Percentiles rank a stretch among this genome's conserved stretches.
Evolutionary conservation across 2,797 vertebrate species (phyloP).

Genomic region (Myotis vivesi): DNA sequence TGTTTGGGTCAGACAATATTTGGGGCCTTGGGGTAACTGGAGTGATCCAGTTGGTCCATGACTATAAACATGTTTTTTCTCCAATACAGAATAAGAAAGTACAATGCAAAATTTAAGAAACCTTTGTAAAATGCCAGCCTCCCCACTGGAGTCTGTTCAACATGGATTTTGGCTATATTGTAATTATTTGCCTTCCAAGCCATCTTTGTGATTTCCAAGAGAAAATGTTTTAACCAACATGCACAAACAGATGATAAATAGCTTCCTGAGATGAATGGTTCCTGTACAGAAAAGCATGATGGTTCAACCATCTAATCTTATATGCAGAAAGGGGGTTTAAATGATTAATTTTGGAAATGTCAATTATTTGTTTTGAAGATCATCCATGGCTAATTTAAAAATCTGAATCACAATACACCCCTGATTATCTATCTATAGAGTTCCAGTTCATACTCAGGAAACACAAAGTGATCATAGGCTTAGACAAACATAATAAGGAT

Average conservation of each 20-base stretch:
- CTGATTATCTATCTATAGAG: conserved; percentile 37
- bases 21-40: not conserved
- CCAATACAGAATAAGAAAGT: not conserved
- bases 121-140: conserved; percentile 3
- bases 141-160: not conserved
- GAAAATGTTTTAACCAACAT: conserved; percentile 35
- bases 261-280: conserved; percentile 5
- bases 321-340: conserved; percentile 35
- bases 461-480: conserved; percentile 45
- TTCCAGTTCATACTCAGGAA: conserved; percentile 37
- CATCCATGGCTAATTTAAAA: conserved; percentile 61
- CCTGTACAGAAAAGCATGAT: not conserved
- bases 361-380: conserved; percentile 65
- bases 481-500: conserved; percentile 52
- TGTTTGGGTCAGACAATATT: not conserved
- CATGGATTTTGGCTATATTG: not conserved
- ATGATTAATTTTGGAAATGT: conserved; percentile 64
- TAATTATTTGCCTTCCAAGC: not conserved
- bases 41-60: not conserved
- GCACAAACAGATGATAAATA: conserved; percentile 15
- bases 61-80: not conserved
- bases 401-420: conserved; percentile 26
- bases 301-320: conserved; percentile 18
- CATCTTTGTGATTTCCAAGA: conserved; percentile 46
- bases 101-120: conserved; percentile 42